These are phyloP conservation scores for Xenopus tropicalis DNA, from an alignment of 2,113 vertebrate genomes.

Conservation along the genomic window DNA sequence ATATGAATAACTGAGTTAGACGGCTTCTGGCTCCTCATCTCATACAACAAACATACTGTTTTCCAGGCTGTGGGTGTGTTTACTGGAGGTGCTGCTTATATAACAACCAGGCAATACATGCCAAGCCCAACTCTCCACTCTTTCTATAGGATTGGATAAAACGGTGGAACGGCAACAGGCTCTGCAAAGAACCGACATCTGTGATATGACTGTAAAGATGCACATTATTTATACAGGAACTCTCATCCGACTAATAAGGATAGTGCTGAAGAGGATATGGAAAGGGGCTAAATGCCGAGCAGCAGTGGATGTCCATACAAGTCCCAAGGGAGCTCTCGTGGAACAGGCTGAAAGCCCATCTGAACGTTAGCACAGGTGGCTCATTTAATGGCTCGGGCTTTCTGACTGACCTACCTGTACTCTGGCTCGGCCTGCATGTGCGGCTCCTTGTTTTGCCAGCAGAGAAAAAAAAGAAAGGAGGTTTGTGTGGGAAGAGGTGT, in stretches of 20 bases:
- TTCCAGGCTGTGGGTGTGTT: too few species aligned
- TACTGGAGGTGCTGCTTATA: too few species aligned
- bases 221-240: neutral
- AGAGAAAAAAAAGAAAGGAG: neutral
- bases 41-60: too few species aligned
- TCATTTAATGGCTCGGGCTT: neutral
- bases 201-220: neutral
- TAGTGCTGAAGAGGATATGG: neutral
- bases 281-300: neutral
- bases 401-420: neutral
- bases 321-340: too few species aligned
- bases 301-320: neutral
- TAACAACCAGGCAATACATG: too few species aligned
- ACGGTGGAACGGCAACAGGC: neutral
- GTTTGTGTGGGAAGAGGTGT: conserved; percentile 1
- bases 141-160: too few species aligned
- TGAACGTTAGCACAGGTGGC: neutral
- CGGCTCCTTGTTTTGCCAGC: neutral
- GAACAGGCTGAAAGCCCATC: neutral
- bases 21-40: too few species aligned
- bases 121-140: too few species aligned
- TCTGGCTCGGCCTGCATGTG: neutral
- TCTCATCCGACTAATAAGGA: neutral
- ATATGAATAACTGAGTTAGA: too few species aligned
- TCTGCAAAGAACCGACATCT: neutral